These are phyloP conservation scores for Brenthis ino DNA, from an alignment of 2,888 invertebrate species.

Conservation along the genomic window DNA sequence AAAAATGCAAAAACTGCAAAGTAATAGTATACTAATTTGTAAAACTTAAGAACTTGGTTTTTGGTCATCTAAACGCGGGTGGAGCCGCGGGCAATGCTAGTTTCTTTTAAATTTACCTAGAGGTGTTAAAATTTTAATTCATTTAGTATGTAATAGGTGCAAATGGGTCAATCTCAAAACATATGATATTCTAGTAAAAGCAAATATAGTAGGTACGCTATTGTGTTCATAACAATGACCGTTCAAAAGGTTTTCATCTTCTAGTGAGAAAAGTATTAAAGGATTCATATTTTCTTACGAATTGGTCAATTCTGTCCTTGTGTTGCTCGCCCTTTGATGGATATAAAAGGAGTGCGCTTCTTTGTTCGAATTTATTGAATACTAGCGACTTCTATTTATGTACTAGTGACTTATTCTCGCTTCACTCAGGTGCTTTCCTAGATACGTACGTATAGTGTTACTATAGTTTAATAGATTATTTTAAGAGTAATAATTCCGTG, in stretches of 20 bases:
- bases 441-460: too few species aligned
- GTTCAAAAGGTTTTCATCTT: constrained; percentile 38
- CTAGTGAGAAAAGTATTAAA: constrained; percentile 43
- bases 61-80: too few species aligned
- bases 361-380: constrained; percentile 56
- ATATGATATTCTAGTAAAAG: constrained; percentile 4
- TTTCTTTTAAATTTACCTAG: too few species aligned
- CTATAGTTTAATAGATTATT: too few species aligned
- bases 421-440: too few species aligned
- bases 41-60: too few species aligned
- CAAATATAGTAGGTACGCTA: constrained; percentile 22
- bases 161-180: constrained; percentile 17
- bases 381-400: too few species aligned
- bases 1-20: too few species aligned
- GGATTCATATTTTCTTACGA: constrained; percentile 60
- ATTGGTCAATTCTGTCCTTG: constrained; percentile 59
- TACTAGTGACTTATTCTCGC: too few species aligned
- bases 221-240: constrained; percentile 35
- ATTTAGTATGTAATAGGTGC: constrained; percentile 15
- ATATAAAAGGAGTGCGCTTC: constrained; percentile 56
- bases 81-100: too few species aligned
- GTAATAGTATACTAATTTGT: too few species aligned
- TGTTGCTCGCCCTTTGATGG: constrained; percentile 60
- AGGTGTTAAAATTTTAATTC: constrained; percentile 19
- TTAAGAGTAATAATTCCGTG: too few species aligned